Evolutionary conservation across 2,113 vertebrate species (phyloP), one percentile per base, ranked within the genome.

Genomic region (Todiramphus chloris): DNA sequence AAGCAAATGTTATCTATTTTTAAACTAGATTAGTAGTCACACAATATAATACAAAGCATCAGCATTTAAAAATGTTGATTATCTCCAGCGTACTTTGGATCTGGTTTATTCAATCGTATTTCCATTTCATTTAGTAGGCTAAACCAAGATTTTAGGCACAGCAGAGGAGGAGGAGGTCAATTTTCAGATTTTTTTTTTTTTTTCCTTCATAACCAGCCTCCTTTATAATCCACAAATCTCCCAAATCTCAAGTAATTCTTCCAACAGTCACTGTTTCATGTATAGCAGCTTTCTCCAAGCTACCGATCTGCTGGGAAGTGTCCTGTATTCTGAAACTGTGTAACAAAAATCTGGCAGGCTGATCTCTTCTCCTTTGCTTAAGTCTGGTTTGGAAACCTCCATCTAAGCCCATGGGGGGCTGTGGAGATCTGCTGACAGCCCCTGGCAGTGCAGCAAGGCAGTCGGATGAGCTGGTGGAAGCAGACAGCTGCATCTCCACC

Each of bases 21-120:
- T 96, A 96, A 89, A 89, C 27, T 73, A 90, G 94, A 94, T 96
- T 93, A 95, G 70, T 73, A 93, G 66, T 77, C 51, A 87, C 79
- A 89, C 72, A 70, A 18, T 89, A 39, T 78, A 74, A 78, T 85
- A 82, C 66, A 94, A 94, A 94, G 21, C 77, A 92, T 84, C 87
- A 73, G 44, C 16, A 5, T 87, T 96, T 86, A 8, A 70, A 96
- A 95, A 90, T 50, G 66, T 94, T 91, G 4, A 51, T 95, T 91
- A 77, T 89, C 74, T 56, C 69, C 89, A 56, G 23, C 0, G 0
- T 85, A 19, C 56, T 89, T 93, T 78, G 73, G 28, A 94, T 87
- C 55, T 85, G 41, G 37, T 87, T 87, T 90, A 70, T 80, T 94
- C 72, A 83, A 12, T 81, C 1, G 0, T 56, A 50, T 85, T 96